phyloP scores from a whole-genome alignment of 1,140 invertebrate genomes.

The Anastrepha obliqua region DNA sequence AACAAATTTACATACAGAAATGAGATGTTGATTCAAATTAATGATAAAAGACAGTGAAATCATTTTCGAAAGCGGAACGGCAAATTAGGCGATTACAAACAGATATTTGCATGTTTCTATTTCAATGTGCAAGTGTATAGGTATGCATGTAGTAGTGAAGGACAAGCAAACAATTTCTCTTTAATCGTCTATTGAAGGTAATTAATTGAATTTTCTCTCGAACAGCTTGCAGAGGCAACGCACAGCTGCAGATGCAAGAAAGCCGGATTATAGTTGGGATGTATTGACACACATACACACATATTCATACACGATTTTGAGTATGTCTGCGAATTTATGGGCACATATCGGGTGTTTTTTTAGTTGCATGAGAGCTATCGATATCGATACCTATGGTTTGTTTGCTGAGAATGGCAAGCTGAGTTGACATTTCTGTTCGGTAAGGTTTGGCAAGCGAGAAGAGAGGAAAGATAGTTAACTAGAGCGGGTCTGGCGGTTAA shows the following conservation, averaged over 20 bases:
- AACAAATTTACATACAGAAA: neutral
- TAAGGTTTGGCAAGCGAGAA: too few relatives aligned
- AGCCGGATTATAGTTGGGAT: neutral
- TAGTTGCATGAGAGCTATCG: too few relatives aligned
- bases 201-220: conserved; percentile 18
- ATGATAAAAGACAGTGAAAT: neutral
- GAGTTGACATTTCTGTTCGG: neutral
- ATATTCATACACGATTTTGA: neutral
- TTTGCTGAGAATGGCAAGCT: neutral
- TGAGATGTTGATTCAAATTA: conserved; percentile 13
- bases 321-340: neutral
- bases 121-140: neutral
- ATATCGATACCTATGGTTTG: too few relatives aligned
- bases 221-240: neutral
- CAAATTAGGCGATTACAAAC: conserved; percentile 7
- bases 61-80: neutral
- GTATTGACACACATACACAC: too few relatives aligned
- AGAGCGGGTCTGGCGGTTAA: too few relatives aligned
- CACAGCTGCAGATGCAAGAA: neutral
- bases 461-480: too few relatives aligned
- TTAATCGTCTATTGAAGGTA: neutral
- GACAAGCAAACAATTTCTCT: conserved; percentile 26
- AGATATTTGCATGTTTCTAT: neutral
- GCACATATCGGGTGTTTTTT: neutral
- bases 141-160: neutral